Evolutionary conservation across 2,888 invertebrate species (phyloP).

Genomic region (Hipparchia semele): DNA sequence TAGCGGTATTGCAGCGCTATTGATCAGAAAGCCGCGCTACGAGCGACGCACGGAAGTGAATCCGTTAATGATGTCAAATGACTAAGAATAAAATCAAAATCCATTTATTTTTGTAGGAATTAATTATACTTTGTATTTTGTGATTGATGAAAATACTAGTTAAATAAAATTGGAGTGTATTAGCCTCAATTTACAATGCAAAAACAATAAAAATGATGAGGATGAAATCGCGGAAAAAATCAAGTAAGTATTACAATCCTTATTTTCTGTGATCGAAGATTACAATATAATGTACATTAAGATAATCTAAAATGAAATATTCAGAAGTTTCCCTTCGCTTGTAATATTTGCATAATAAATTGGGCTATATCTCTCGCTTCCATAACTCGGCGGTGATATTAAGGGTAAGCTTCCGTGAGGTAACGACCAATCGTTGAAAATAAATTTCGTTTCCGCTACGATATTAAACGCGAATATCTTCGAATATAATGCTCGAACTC

Average conservation of each 20-base stretch:
- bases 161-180: no score
- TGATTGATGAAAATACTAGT: no score
- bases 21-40: not conserved
- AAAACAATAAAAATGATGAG: no score
- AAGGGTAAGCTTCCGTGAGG: not conserved
- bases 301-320: not conserved
- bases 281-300: no score
- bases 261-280: no score
- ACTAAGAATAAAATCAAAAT: not conserved
- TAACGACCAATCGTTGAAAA: slow-evolving; percentile 2
- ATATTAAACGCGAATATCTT: not conserved
- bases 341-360: slow-evolving; percentile 6
- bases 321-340: not conserved
- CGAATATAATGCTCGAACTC: not conserved
- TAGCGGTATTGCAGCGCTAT: not conserved
- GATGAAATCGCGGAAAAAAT: no score
- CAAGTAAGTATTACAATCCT: no score
- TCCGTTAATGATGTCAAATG: slow-evolving; percentile 5
- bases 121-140: no score
- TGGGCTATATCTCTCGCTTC: not conserved
- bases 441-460: slow-evolving; percentile 3
- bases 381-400: not conserved
- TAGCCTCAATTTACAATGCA: no score
- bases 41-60: not conserved
- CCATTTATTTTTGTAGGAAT: no score